Percentiles rank a stretch among this genome's conserved stretches.
Conservation (phyloP, 2,888 invertebrate species). For the Leptopilina myrica region DNA sequence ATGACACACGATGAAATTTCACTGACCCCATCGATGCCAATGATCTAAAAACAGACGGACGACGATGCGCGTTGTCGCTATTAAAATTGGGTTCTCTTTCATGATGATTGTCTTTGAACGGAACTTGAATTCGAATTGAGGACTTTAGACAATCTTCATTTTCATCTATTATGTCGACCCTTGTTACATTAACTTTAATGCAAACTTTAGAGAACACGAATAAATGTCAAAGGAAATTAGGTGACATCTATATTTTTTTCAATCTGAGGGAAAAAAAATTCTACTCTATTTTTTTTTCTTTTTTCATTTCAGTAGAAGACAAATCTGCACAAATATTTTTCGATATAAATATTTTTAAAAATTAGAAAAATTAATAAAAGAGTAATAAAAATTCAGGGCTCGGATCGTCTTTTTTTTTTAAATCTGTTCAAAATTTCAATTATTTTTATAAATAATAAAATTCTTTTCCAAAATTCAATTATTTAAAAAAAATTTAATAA, state of each 20-base stretch:
- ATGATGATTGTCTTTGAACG: neutral
- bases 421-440: too few relatives aligned
- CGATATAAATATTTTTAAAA: too few relatives aligned
- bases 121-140: slow-evolving; percentile 10
- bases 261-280: too few relatives aligned
- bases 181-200: slow-evolving; percentile 1
- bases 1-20: slow-evolving; percentile 6
- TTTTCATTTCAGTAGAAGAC: too few relatives aligned
- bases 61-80: neutral
- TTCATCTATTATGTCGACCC: neutral
- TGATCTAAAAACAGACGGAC: slow-evolving; percentile 16
- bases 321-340: too few relatives aligned
- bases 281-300: too few relatives aligned
- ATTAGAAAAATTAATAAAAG: too few relatives aligned
- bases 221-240: neutral
- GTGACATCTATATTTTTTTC: neutral
- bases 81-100: slow-evolving; percentile 2
- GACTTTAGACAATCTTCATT: slow-evolving; percentile 19
- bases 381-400: too few relatives aligned
- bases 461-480: too few relatives aligned
- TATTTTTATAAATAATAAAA: too few relatives aligned
- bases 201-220: neutral
- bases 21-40: slow-evolving; percentile 18
- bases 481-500: too few relatives aligned
- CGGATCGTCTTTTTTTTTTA: too few relatives aligned